A percentile compares a stretch with the other conserved stretches of the same genome.
These are phyloP conservation scores for Eidolon dupreanum DNA, from an alignment of 2,797 vertebrate genomes.

Conservation along the genomic window DNA sequence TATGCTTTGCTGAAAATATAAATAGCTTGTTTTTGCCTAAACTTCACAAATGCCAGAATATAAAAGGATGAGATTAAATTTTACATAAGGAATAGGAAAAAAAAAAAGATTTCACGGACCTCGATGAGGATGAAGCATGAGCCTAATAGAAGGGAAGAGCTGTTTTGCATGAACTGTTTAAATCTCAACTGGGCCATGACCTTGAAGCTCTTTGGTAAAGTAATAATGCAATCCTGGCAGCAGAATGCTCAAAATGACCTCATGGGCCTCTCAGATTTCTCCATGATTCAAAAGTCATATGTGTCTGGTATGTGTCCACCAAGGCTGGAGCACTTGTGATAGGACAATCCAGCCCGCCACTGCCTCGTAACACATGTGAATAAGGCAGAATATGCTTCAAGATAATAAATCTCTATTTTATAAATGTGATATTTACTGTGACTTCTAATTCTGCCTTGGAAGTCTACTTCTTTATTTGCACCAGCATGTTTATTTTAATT, in stretches of 20 bases:
- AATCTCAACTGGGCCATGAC: background rate
- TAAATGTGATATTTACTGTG: slow-evolving; percentile 44
- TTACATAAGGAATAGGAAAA: background rate
- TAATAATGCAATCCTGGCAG: slow-evolving; percentile 56
- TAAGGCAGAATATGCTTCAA: slow-evolving; percentile 44
- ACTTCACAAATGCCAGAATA: background rate
- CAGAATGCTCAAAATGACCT: slow-evolving; percentile 45
- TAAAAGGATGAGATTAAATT: background rate
- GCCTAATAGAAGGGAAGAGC: background rate
- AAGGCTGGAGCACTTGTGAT: slow-evolving; percentile 46
- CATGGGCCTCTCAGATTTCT: slow-evolving; percentile 45
- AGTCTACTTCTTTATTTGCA: slow-evolving; percentile 56
- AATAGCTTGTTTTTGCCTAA: slow-evolving; percentile 16
- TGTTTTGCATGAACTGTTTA: background rate
- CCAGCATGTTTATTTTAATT: slow-evolving; percentile 74
- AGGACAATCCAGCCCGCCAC: background rate
- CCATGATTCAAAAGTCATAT: slow-evolving; percentile 47
- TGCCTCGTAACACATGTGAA: slow-evolving; percentile 57
- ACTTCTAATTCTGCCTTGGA: slow-evolving; percentile 65
- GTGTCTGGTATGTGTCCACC: slow-evolving; percentile 73
- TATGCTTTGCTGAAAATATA: background rate
- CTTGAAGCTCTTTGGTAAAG: slow-evolving; percentile 4
- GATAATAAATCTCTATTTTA: slow-evolving; percentile 61
- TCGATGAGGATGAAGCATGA: background rate
- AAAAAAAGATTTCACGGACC: background rate